Percentiles rank a stretch among this genome's conserved stretches.
phyloP scores from a whole-genome alignment of 2,797 vertebrate species.

The Peromyscus nudipes region DNA sequence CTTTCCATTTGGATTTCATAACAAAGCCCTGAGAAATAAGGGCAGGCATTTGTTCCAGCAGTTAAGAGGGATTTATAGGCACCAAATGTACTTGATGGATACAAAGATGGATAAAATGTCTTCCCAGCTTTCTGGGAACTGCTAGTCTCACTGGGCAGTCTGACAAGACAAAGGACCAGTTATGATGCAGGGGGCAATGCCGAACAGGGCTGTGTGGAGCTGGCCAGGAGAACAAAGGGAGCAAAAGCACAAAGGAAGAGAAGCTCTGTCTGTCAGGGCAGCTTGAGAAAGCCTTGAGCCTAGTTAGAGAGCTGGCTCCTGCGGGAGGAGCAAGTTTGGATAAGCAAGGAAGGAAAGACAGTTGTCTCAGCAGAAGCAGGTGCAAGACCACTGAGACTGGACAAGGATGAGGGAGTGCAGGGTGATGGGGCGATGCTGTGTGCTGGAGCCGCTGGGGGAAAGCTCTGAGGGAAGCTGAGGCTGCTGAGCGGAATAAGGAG shows the following conservation, averaged over 20 bases:
- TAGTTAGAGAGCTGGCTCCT: background rate
- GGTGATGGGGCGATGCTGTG: background rate
- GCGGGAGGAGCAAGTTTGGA: background rate
- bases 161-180: background rate
- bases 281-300: background rate
- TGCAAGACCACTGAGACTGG: background rate
- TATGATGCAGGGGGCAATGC: too few species aligned
- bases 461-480: fast-evolving
- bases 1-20: background rate
- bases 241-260: fast-evolving
- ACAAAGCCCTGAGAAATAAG: slow-evolving; percentile 23
- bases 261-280: too few species aligned
- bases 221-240: background rate
- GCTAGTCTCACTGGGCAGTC: background rate
- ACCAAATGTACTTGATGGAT: background rate
- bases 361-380: background rate
- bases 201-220: background rate
- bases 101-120: background rate
- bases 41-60: background rate
- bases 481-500: too few species aligned
- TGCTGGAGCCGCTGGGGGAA: fast-evolving
- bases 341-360: background rate
- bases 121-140: background rate
- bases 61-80: background rate
- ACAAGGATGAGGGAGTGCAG: background rate